Conservation (phyloP, 2,113 vertebrate genomes). For the Pycnonotus jocosus region DNA sequence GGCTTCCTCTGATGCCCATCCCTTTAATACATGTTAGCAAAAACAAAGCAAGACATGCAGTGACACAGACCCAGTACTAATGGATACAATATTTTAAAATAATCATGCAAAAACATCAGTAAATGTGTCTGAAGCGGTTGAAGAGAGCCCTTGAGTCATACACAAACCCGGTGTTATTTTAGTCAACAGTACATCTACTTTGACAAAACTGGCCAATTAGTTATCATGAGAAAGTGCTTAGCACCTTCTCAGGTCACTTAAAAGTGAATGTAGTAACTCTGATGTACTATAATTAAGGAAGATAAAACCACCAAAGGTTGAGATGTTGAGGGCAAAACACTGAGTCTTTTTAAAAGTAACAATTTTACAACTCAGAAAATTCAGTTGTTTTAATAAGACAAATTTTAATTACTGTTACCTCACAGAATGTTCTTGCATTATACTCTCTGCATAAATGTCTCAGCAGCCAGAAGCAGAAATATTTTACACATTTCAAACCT, state of each 20-base stretch:
- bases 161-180: background rate
- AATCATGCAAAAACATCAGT: background rate
- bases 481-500: background rate
- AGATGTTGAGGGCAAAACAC: background rate
- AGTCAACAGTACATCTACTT: background rate
- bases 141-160: background rate
- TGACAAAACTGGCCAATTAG: background rate
- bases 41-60: background rate
- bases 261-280: background rate
- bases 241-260: background rate
- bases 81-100: background rate
- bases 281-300: background rate
- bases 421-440: background rate
- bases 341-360: background rate
- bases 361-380: background rate
- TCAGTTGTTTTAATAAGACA: background rate
- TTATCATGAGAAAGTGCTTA: background rate
- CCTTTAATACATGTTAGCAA: background rate
- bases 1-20: background rate
- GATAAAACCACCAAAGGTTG: background rate
- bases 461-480: background rate
- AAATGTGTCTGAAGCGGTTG: background rate
- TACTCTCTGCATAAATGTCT: background rate
- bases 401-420: constrained; percentile 7
- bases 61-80: background rate